Evolutionary conservation across 2,797 vertebrate genomes (phyloP), one percentile per base, ranked within the genome.

Genomic region (Scomberomorus guttatus): DNA sequence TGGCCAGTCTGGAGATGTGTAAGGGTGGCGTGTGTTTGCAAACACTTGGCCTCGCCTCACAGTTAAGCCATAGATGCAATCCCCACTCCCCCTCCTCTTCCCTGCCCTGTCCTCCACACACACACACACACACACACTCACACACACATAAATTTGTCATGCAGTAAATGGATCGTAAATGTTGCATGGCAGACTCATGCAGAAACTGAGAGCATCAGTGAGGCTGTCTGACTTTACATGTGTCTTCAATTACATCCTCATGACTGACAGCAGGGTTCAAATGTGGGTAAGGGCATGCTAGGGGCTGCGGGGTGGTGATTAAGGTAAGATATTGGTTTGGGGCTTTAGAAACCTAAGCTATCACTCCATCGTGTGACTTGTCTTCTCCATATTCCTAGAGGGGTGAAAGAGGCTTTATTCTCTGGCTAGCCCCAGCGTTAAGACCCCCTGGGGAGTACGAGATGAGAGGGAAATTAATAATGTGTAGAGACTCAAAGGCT

Each of bases 401-500:
- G 78, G 63, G 78, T 84, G 48, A 77, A 80, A 87, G 78, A 81
- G 68, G 78, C 85, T 90, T 90, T 89, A 87, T 85, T 92, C 72
- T 87, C 65, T 77, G 80, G 75, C 82, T 65, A 55, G 79, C 81
- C 32, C 71, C 67, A 55, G 81, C 82, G 75, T 90, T 84, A 83
- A 77, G 87, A 85, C 81, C 80, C 84, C 87, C 84, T 1, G 60
- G 92, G 86, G 86, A 89, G 80, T 11, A 62, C n/a, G 57, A 89
- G 92, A 94, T 94, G 93, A 94, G 92, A 92, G 82, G 68, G 88
- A 90, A 94, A 94, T 93, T 91, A 92, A 94, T 95, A 94, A 91
- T 86, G 87, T 92, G 88, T 70, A 65, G 75, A 75, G 85, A 87
- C 84, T 87, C 84, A 87, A 82, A 87, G 79, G 87, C 88, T 93